Conservation (phyloP, 2,113 vertebrate genomes). For the Oncorhynchus clarkii region DNA sequence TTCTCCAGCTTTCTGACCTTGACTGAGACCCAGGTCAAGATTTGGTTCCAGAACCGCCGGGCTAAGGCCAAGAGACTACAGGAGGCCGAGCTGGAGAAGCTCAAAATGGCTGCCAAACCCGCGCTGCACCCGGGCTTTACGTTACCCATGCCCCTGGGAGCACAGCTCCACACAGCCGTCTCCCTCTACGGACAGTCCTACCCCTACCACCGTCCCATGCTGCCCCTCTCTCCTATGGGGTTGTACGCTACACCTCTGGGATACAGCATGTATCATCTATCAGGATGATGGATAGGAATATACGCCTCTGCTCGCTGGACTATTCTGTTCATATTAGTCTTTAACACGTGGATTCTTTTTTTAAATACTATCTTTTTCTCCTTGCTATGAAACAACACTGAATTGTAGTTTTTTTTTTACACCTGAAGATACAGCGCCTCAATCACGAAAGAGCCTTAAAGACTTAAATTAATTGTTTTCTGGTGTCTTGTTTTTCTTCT, state of each 20-base stretch:
- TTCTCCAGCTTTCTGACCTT: too few species aligned
- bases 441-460: not conserved
- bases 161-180: conserved; percentile 43
- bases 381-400: not conserved
- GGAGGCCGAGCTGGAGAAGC: too few species aligned
- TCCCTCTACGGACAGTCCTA: conserved; percentile 71
- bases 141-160: conserved; percentile 63
- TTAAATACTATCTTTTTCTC: not conserved
- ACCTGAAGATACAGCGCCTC: not conserved
- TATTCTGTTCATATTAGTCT: not conserved
- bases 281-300: conserved; percentile 37
- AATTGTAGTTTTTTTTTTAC: not conserved
- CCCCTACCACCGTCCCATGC: conserved; percentile 61
- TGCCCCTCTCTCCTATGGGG: conserved; percentile 68
- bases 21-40: too few species aligned
- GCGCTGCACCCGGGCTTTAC: conserved; percentile 62
- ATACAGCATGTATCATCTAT: conserved; percentile 71
- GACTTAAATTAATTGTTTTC: too few species aligned
- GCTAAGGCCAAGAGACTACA: too few species aligned
- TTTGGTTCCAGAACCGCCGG: too few species aligned
- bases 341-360: not conserved
- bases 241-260: conserved; percentile 68
- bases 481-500: not conserved
- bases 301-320: not conserved
- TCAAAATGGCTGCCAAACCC: conserved; percentile 61